Base-by-base conservation (phyloP, 2,888 invertebrate species). In the Synergus itoensis region DNA sequence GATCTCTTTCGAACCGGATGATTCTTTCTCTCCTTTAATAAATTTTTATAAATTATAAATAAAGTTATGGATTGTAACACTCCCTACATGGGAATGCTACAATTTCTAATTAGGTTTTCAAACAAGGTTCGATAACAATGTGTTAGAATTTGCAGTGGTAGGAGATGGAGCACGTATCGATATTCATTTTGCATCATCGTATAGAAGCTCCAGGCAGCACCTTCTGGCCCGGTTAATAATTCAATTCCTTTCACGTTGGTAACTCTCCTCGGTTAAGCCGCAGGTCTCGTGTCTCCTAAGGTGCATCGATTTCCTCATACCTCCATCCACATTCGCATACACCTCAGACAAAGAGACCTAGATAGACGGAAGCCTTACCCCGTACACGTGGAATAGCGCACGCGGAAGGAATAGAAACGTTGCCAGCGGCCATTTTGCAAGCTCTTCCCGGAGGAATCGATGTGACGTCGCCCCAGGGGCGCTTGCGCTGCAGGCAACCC, bases 401-500 rank as follows among this genome's bases (percentile, higher is more conserved):
- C 65, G 85, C 84, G 88, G 87, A 89, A 90, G 90, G 88, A 91
- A 90, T 90, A 89, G 89, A 80, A 91, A 89, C 86, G 85, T 87
- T 82, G 91, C 90, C 91, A 88, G 89, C 91, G 90, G 92, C 92
- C 92, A 92, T 92, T 92, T 92, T 92, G 92, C 92, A 92, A 92
- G 92, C 92, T 91, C 90, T 91, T 92, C 89, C 91, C 90, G 90
- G 90, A 91, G 92, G 92, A 92, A 92, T 92, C 92, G 91, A 92
- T 92, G 92, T 91, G 92, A 90, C 90, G 92, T 92, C 88, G 92
- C 91, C 92, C 87, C 89, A 90, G 92, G 92, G 90, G 91, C 92
- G 92, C 92, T 92, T 92, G 92, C 92, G 92, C 92, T 88, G 87
- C 88, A 83, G 90, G 90, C 89, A 84, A 87, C 87, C 89, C 88